Base-by-base conservation (phyloP, 1,140 invertebrate species). In the Caerostris extrusa region DNA sequence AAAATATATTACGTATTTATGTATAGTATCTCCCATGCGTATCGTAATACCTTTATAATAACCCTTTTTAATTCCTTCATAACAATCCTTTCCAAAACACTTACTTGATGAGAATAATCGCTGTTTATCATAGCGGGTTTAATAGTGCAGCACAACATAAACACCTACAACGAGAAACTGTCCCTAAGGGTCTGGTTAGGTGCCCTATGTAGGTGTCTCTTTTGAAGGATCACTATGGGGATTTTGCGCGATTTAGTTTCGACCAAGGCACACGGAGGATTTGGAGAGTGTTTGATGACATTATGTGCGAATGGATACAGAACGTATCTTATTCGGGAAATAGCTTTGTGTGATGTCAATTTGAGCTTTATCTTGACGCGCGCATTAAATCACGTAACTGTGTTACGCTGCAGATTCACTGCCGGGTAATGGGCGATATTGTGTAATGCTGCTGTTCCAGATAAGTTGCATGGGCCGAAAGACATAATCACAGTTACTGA, bases 241-340 rank as follows among this genome's bases (percentile, higher is more conserved):
- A 53, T 77, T 50, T 77, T 4, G 71, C 8, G 12, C 14, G 10
- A 34, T 77, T 77, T 53, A 77, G 19, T 50, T 77, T 77, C 71
- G 14, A 50, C 34, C 53, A 12, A 77, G 34, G 8, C 14, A 34
- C 71, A 77, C 53, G 71, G 50, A 77, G 71, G 71, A 50, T 53
- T 77, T 77, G 53, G 34, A 77, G 34, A 12, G 71, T 77, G 71
- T 77, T 77, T 77, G 71, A 77, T 77, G 71, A 77, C 71, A 77
- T 77, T 50, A 77, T 77, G 14, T 77, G 34, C 19, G 34, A 77
- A 77, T 50, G 34, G 19, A 53, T 77, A 14, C 71, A 77, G 14
- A 5, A 64, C 12, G 12, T 14, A 17, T 5, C 61, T 64, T 64
- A 17, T 17, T 3, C 2, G 17, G 61, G 53, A 34, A 77, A 77